Evolutionary conservation across 2,113 vertebrate species (phyloP), one percentile per base, ranked within the genome.

Genomic region (Planiliza haematocheilus): DNA sequence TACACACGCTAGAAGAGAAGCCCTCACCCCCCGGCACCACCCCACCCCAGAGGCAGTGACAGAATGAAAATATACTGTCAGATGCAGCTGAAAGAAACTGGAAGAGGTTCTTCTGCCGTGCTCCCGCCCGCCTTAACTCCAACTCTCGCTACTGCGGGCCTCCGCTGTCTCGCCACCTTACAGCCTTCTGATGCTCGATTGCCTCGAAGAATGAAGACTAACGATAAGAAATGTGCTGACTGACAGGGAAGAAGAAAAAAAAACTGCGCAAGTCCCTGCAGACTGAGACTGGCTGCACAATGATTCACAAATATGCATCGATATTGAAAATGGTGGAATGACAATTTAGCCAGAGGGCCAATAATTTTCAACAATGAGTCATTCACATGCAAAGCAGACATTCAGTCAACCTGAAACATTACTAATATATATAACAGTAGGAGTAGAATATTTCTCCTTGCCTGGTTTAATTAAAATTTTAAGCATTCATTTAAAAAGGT

Each of bases 381-480:
- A 62, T 45, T 73, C 37, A 64, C 48, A 62, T 56, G 45, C 20
- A 70, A 20, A 64, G 42, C 16, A 72, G 64, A 62, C 53, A 68
- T 83, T 77, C 58, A 61, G 56, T 76, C 68, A 64, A 18, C n/a
- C 38, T 52, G 57, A 77, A 71, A 52, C 46, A 80, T 81, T 49
- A 62, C 41, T 17, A 21, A 83, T 57, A 13, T 62, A 60, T 67
- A 43, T 71, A 42, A 57, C 8, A n/a, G 42, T 21, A 62, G 69
- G 66, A 83, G 63, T 38, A 49, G 16, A 79, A 74, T 68, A 74
- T 84, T 63, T 60, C 53, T 62, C 17, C 42, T 53, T 12, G n/a
- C 67, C 58, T 43, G 21, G 12, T 70, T 82, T 74, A 72, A 84
- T 84, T 77, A 82, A 60, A 85, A 65, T 59, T 64, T 12, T 34